phyloP scores from a whole-genome alignment of 2,888 invertebrate species.

The Zygaena filipendulae region DNA sequence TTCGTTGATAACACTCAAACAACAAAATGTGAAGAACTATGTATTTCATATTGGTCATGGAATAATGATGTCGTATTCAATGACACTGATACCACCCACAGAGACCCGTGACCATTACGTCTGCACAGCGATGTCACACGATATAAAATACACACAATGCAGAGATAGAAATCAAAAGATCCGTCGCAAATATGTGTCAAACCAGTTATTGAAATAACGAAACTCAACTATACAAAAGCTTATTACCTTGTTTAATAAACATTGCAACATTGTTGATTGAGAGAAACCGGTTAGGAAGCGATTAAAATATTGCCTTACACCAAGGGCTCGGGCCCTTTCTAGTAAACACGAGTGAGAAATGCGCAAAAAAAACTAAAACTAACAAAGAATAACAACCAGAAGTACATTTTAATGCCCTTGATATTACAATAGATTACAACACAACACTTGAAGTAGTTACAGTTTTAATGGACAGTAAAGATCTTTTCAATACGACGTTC shows the following conservation, averaged over 20 bases:
- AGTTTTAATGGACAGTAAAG: constrained; percentile 57
- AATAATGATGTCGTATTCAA: too few relatives aligned
- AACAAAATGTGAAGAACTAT: too few relatives aligned
- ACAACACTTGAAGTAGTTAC: constrained; percentile 35
- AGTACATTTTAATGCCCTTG: constrained; percentile 54
- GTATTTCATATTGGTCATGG: too few relatives aligned
- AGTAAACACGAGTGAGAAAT: constrained; percentile 29
- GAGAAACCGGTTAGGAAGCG: constrained; percentile 34
- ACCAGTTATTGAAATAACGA: constrained; percentile 17
- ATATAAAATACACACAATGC: constrained; percentile 17
- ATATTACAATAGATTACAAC: constrained; percentile 26
- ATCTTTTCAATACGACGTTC: constrained; percentile 30
- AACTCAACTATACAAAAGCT: constrained; percentile 30
- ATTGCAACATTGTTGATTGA: constrained; percentile 59
- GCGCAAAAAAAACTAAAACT: constrained; percentile 45
- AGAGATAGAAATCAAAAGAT: constrained; percentile 17
- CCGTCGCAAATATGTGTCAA: constrained; percentile 10
- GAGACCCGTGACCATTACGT: too few relatives aligned
- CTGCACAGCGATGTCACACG: constrained; percentile 14
- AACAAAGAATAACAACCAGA: constrained; percentile 43
- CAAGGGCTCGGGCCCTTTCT: constrained; percentile 22
- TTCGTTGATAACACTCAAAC: too few relatives aligned
- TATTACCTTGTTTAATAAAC: constrained; percentile 66
- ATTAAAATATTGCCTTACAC: constrained; percentile 28
- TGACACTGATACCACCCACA: too few relatives aligned